These are phyloP conservation scores for Microtus pennsylvanicus DNA, from an alignment of 2,113 vertebrate genomes.

Conservation along the genomic window DNA sequence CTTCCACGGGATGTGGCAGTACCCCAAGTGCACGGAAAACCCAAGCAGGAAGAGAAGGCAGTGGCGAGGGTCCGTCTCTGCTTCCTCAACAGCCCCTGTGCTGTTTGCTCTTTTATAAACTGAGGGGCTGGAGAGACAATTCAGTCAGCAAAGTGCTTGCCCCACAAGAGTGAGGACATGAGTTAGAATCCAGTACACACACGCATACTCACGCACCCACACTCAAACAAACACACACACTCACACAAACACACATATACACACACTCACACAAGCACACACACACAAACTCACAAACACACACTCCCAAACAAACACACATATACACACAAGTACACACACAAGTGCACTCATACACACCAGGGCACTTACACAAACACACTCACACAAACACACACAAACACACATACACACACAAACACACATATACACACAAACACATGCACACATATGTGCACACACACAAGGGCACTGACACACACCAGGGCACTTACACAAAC, in stretches of 20 bases:
- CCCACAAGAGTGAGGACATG: too few relatives aligned
- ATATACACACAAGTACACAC: not conserved
- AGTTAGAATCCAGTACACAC: not conserved
- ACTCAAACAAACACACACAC: not conserved
- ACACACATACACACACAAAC: too few relatives aligned
- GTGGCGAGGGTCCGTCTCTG: too few relatives aligned
- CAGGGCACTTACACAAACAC: too few relatives aligned
- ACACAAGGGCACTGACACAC: rapidly evolving
- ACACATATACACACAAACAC: too few relatives aligned
- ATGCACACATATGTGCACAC: not conserved
- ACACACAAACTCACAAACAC: not conserved
- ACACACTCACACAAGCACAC: not conserved
- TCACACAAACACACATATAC: too few relatives aligned
- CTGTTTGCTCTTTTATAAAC: not conserved
- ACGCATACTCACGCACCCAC: too few relatives aligned
- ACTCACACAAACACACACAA: not conserved
- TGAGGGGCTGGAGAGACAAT: not conserved
- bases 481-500: too few relatives aligned
- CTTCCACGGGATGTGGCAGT: not conserved
- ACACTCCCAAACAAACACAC: not conserved
- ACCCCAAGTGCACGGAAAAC: not conserved
- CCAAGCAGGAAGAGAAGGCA: rapidly evolving
- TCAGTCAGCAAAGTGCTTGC: not conserved
- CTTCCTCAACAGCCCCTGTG: not conserved
- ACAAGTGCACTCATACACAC: not conserved